Conservation (phyloP, 2,113 vertebrate species). For the Brienomyrus longianalis region DNA sequence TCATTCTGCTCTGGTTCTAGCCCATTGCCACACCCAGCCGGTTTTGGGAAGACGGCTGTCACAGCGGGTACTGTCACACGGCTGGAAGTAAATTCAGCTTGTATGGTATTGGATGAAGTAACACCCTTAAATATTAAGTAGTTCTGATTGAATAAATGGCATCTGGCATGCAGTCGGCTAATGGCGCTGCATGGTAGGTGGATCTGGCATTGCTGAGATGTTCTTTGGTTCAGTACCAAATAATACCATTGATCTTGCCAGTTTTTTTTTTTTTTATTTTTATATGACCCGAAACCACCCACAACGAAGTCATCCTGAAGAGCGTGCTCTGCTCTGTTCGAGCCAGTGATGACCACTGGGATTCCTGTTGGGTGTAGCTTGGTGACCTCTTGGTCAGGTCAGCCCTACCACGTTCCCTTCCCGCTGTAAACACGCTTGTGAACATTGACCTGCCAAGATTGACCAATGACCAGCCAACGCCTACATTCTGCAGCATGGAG, state of each 20-base stretch:
- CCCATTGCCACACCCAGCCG: neutral
- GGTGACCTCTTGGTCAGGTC: neutral
- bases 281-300: neutral
- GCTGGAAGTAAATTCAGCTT: neutral
- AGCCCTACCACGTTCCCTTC: neutral
- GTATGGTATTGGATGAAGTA: neutral
- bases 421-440: neutral
- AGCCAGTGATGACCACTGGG: neutral
- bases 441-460: neutral
- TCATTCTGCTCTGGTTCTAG: neutral
- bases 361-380: neutral
- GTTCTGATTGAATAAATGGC: neutral
- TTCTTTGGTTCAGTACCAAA: neutral
- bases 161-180: neutral
- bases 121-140: neutral
- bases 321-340: neutral
- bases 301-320: neutral
- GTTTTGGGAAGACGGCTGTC: neutral
- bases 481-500: neutral
- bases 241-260: neutral
- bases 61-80: neutral
- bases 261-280: neutral
- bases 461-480: neutral
- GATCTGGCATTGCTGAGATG: neutral
- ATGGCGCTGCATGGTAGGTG: neutral